Conservation (phyloP, 2,113 vertebrate genomes). For the Illadopsis cleaveri region DNA sequence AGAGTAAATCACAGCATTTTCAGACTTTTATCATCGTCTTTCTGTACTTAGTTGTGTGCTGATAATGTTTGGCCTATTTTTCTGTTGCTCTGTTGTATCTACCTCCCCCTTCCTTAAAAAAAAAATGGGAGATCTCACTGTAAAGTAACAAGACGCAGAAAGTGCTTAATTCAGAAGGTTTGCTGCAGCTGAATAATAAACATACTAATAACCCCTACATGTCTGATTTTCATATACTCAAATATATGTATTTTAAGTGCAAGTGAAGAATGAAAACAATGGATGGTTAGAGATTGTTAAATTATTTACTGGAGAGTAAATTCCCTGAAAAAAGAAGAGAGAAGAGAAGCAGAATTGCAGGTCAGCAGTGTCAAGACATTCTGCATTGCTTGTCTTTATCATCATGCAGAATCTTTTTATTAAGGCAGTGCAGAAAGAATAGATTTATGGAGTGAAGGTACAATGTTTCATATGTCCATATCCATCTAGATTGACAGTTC, state of each 20-base stretch:
- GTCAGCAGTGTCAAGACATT: conserved; percentile 75
- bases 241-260: neutral
- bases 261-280: neutral
- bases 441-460: conserved; percentile 76
- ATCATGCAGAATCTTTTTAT: conserved; percentile 84
- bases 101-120: neutral
- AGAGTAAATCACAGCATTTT: neutral
- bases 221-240: neutral
- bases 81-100: neutral
- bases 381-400: conserved; percentile 78
- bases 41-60: neutral
- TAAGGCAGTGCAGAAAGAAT: conserved; percentile 72
- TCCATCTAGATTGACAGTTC: conserved; percentile 83
- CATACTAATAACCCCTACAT: neutral
- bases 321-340: neutral
- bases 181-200: neutral
- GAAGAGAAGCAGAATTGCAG: conserved; percentile 63
- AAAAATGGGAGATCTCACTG: neutral
- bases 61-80: neutral
- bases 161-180: neutral
- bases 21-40: neutral
- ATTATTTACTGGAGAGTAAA: conserved; percentile 49
- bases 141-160: neutral
- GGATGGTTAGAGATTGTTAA: conserved; percentile 44
- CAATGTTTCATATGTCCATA: conserved; percentile 82